A percentile compares a stretch with the other conserved stretches of the same genome.
phyloP scores from a whole-genome alignment of 1,140 invertebrate species.

The Lysiphlebus fabarum region DNA sequence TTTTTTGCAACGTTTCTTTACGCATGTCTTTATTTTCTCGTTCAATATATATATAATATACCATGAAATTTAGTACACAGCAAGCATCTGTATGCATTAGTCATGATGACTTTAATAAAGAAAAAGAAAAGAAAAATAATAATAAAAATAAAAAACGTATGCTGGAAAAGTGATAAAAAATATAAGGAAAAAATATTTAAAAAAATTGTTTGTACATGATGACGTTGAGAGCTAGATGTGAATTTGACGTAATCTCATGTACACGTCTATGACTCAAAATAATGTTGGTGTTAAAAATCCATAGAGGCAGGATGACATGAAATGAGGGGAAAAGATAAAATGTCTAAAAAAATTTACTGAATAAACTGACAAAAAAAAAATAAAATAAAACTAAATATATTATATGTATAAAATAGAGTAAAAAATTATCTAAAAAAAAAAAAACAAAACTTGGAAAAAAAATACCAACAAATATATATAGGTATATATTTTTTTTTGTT shows the following conservation, averaged over 20 bases:
- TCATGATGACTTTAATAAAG: background rate
- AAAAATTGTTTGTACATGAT: background rate
- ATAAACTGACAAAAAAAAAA: too few species aligned
- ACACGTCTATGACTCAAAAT: conserved; percentile 7
- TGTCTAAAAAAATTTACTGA: background rate
- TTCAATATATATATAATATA: too few species aligned
- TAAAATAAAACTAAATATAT: too few species aligned
- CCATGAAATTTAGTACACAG: too few species aligned
- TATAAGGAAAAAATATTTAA: conserved; percentile 1
- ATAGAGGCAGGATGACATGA: conserved; percentile 1
- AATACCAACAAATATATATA: too few species aligned
- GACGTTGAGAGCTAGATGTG: background rate
- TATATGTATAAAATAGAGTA: conserved; percentile 3
- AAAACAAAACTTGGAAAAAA: too few species aligned
- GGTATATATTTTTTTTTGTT: background rate
- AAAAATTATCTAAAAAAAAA: background rate
- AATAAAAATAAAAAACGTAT: too few species aligned
- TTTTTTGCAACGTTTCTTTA: too few species aligned
- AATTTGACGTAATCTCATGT: conserved; percentile 12
- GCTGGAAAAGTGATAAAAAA: background rate
- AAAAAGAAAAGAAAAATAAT: conserved; percentile 2
- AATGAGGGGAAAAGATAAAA: conserved; percentile 18
- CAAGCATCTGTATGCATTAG: too few species aligned
- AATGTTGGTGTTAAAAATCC: conserved; percentile 10
- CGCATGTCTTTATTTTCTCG: too few species aligned